Evolutionary conservation across 2,888 invertebrate genomes (phyloP).

Genomic region (Rotaria magnacalcarata): DNA sequence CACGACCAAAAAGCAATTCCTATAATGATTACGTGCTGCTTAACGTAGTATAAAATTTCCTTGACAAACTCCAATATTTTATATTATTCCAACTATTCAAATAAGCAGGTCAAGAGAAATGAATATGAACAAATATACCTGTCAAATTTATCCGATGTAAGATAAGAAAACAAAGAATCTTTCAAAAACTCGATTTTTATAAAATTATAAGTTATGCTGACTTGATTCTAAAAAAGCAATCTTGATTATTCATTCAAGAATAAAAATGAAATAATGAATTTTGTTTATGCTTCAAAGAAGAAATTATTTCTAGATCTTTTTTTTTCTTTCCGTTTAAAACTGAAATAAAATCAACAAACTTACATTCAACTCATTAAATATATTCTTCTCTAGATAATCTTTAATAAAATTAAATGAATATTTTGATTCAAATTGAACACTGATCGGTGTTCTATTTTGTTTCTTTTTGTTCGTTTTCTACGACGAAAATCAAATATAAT

Average conservation of each 20-base stretch:
- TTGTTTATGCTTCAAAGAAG: too few species aligned
- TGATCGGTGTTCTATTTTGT: background rate
- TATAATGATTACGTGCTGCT: background rate
- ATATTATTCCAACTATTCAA: background rate
- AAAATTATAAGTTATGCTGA: too few species aligned
- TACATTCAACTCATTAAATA: background rate
- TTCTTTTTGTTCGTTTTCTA: constrained; percentile 12
- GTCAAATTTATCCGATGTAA: too few species aligned
- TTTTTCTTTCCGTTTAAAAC: too few species aligned
- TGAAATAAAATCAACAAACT: background rate
- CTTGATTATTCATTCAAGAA: too few species aligned
- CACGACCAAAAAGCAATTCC: background rate
- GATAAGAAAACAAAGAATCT: too few species aligned
- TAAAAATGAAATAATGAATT: too few species aligned
- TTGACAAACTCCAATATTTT: background rate
- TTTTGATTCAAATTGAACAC: background rate
- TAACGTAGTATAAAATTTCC: background rate
- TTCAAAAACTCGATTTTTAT: too few species aligned
- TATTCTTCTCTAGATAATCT: background rate
- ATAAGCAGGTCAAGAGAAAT: background rate
- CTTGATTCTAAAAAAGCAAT: too few species aligned
- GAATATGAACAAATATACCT: background rate
- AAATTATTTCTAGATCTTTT: too few species aligned
- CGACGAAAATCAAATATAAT: background rate
- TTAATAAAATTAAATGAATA: constrained; percentile 33